A percentile compares a stretch with the other conserved stretches of the same genome.
Evolutionary conservation across 2,113 vertebrate genomes (phyloP).

Genomic region (Oncorhynchus clarkii): DNA sequence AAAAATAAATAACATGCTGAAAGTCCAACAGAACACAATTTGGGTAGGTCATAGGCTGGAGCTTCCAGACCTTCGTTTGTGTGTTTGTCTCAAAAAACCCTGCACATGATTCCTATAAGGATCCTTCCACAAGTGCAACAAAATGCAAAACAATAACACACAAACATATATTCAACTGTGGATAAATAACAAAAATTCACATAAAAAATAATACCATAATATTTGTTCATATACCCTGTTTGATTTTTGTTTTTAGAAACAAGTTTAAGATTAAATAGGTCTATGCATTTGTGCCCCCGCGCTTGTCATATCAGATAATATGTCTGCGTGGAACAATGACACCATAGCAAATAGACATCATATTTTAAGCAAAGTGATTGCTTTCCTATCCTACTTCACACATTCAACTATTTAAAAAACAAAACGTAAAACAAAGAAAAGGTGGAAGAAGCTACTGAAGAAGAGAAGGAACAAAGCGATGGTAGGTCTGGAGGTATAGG

Average conservation of each 20-base stretch:
- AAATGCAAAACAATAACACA: slow-evolving; percentile 74
- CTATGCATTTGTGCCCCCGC: slow-evolving; percentile 65
- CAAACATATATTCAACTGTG: slow-evolving; percentile 73
- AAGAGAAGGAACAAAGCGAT: slow-evolving; percentile 66
- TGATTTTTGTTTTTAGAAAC: slow-evolving; percentile 72
- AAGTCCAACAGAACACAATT: slow-evolving; percentile 88
- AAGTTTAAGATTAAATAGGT: slow-evolving; percentile 72
- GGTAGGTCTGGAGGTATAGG: slow-evolving; percentile 67
- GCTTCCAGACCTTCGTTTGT: slow-evolving; percentile 73
- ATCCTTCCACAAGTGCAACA: slow-evolving; percentile 90
- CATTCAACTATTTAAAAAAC: slow-evolving; percentile 83
- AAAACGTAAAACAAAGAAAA: slow-evolving; percentile 56
- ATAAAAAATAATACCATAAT: slow-evolving; percentile 85
- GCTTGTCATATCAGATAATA: slow-evolving; percentile 64
- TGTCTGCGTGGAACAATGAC: slow-evolving; percentile 73
- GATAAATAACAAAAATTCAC: slow-evolving; percentile 94
- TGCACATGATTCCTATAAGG: slow-evolving; percentile 79
- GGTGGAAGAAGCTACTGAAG: slow-evolving; percentile 58
- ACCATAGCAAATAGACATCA: slow-evolving; percentile 77
- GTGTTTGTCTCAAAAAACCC: slow-evolving; percentile 68
- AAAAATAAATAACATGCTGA: slow-evolving; percentile 93
- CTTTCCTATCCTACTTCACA: slow-evolving; percentile 80
- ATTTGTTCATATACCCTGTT: slow-evolving; percentile 99
- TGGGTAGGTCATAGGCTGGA: slow-evolving; percentile 78
- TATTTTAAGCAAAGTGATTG: slow-evolving; percentile 90